Base-by-base conservation (phyloP, 2,888 invertebrate genomes). In the Diogma glabrata region DNA sequence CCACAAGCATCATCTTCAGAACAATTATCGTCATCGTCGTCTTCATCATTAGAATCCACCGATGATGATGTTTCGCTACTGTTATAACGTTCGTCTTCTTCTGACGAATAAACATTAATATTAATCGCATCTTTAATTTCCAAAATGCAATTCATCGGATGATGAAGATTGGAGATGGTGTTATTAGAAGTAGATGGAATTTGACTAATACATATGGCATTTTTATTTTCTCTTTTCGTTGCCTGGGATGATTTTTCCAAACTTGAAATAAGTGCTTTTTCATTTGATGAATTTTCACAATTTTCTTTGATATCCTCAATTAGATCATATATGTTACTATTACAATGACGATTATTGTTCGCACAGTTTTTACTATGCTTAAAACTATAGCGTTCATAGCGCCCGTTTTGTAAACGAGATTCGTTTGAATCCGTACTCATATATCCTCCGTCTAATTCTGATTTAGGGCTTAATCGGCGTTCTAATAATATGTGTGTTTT, bases 391-490 rank as follows among this genome's bases (percentile, higher is more conserved):
- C 68, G 59, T 58, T 70, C 70, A 54, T 70, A 70, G 51, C 64
- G 73, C 61, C 76, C 75, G 14, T 74, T 73, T 53, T 76, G 70
- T 30, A 70, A 67, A 58, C 72, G 71, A 1, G 78, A 77, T 59
- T 78, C 77, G 30, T 75, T 76, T 2, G 87, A 88, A 61, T 89
- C 89, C 26, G 87, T 87, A 64, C 89, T 90, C 52, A 90, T 75
- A 62, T 90, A 90, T 1, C 89, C 90, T 1, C 88, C 87, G 65
- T 90, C 90, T 63, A 84, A 78, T 47, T 81, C 74, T 7, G 61
- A 58, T 63, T 73, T 67, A 60, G 74, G 70, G 57, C 46, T 46
- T 19, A 46, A 26, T 2, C 46, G 46, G 16, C 16, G 16, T 52
- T 61, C 55, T 20, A 58, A 58, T n/a, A n/a, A n/a, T n/a, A n/a